Conservation (phyloP, 2,888 invertebrate species). For the Polymixis lichenea region DNA sequence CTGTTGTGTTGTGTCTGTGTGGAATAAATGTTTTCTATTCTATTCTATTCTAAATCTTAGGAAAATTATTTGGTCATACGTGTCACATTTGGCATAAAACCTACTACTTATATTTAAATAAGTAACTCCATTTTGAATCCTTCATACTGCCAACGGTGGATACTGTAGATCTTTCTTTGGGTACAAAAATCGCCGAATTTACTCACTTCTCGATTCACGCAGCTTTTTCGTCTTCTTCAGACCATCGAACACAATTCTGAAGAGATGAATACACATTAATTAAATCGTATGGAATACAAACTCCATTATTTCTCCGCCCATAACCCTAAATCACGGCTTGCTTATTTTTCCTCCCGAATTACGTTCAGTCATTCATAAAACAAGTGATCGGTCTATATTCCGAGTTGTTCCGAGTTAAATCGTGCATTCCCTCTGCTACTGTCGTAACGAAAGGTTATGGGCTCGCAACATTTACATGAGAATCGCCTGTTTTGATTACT, state of each 20-base stretch:
- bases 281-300: background rate
- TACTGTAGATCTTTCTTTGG: no score
- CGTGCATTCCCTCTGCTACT: constrained; percentile 35
- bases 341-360: constrained; percentile 34
- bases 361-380: constrained; percentile 48
- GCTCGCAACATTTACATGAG: constrained; percentile 56
- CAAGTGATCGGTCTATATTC: constrained; percentile 41
- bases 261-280: background rate
- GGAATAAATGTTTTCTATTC: no score
- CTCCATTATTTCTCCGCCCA: constrained; percentile 5
- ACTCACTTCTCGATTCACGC: background rate
- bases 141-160: background rate
- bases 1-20: no score
- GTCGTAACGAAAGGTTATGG: constrained; percentile 51
- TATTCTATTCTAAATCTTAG: no score
- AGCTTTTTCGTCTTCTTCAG: background rate
- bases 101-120: background rate
- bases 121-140: background rate
- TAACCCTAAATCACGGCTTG: constrained; percentile 26
- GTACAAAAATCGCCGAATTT: background rate
- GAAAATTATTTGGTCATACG: background rate
- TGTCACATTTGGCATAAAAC: background rate
- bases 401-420: constrained; percentile 56
- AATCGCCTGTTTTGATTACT: constrained; percentile 58
- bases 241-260: background rate